Conservation (phyloP, 2,797 vertebrate species). For the Octomys mimax region DNA sequence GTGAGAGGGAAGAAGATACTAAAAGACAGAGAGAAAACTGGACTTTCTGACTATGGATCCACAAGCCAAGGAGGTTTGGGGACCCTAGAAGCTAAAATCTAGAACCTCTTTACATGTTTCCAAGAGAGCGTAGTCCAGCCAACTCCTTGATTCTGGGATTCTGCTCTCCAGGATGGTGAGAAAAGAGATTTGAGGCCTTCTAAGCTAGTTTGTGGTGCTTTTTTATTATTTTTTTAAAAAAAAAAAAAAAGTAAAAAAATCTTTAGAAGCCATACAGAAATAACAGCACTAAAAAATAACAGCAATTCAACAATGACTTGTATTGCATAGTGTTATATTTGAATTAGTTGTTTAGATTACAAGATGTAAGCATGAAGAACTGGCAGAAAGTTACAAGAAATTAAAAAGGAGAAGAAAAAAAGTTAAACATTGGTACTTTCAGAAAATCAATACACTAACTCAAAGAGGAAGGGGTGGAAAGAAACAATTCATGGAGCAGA, state of each 20-base stretch:
- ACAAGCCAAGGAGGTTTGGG: neutral
- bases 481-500: neutral
- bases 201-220: neutral
- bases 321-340: too few species aligned
- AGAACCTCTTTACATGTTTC: neutral
- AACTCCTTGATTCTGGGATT: neutral
- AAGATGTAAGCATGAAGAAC: too few species aligned
- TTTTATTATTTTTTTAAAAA: neutral
- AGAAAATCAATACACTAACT: neutral
- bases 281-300: too few species aligned
- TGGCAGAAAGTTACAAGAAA: too few species aligned
- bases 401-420: too few species aligned
- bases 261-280: too few species aligned
- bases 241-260: too few species aligned
- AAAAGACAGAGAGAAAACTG: neutral
- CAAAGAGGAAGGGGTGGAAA: neutral
- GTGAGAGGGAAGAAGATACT: neutral
- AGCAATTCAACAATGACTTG: too few species aligned
- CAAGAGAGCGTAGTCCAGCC: neutral
- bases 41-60: neutral
- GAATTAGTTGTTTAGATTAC: too few species aligned
- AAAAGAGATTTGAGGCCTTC: neutral
- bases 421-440: neutral
- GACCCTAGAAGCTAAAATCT: neutral
- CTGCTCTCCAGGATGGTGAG: neutral